Percentiles rank a stretch among this genome's conserved stretches.
These are phyloP conservation scores for Geotrypetes seraphini DNA, from an alignment of 2,797 vertebrate species.

Conservation along the genomic window DNA sequence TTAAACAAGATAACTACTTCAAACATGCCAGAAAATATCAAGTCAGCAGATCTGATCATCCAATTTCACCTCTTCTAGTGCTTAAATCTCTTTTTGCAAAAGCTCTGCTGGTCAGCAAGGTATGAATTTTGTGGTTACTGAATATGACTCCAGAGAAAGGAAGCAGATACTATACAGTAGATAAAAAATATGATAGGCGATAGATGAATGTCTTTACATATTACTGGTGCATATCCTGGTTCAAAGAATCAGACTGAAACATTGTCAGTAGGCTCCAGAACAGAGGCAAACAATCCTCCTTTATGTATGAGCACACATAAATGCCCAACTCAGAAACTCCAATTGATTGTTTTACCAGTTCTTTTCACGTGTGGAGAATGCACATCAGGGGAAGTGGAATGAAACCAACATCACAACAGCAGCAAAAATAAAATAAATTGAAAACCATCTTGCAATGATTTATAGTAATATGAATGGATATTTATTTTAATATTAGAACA, in stretches of 20 bases:
- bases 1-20: constrained; percentile 14
- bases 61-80: too few species aligned
- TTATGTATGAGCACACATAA: constrained; percentile 25
- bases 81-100: too few species aligned
- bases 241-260: constrained; percentile 22
- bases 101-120: too few species aligned
- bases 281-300: too few species aligned
- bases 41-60: too few species aligned
- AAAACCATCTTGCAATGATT: not conserved
- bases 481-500: not conserved
- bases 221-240: not conserved
- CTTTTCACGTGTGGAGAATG: constrained; percentile 14
- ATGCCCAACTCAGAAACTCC: constrained; percentile 14
- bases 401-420: constrained; percentile 5
- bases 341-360: not conserved
- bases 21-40: too few species aligned
- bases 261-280: constrained; percentile 15
- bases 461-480: not conserved
- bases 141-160: too few species aligned
- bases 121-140: too few species aligned
- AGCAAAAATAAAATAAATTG: constrained; percentile 7
- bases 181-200: too few species aligned
- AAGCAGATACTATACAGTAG: too few species aligned
- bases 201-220: too few species aligned
- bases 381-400: constrained; percentile 15